These are phyloP conservation scores for Brachionus manjavacas DNA, from an alignment of 1,140 invertebrate species.

Conservation along the genomic window DNA sequence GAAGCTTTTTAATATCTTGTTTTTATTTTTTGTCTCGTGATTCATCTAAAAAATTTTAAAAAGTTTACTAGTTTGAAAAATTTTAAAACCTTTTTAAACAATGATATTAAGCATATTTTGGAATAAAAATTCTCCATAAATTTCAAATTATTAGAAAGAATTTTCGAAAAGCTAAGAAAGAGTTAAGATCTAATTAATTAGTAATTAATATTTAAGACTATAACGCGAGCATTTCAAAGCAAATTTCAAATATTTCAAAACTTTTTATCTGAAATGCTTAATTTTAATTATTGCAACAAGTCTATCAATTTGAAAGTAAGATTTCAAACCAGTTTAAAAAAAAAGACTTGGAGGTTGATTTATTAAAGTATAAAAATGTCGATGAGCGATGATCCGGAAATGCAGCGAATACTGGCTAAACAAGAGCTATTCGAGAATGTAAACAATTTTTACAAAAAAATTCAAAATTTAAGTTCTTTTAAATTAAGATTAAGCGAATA, in stretches of 20 bases:
- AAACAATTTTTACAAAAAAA: neutral
- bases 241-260: conserved; percentile 2
- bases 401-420: conserved; percentile 22
- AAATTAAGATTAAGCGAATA: conserved; percentile 26
- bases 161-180: too few species aligned
- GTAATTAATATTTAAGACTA: neutral
- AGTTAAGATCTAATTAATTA: neutral
- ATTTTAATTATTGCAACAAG: neutral
- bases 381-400: conserved; percentile 37
- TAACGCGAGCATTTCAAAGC: neutral
- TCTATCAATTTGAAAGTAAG: neutral
- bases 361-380: conserved; percentile 6
- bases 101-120: too few species aligned
- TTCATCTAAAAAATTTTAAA: too few species aligned
- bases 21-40: too few species aligned
- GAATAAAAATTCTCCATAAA: too few species aligned
- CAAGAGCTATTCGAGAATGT: conserved; percentile 40
- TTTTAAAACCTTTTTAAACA: too few species aligned
- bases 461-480: neutral
- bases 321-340: conserved; percentile 22
- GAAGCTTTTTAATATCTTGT: too few species aligned
- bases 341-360: neutral
- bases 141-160: too few species aligned
- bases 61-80: too few species aligned
- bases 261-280: conserved; percentile 3